These are phyloP conservation scores for Elachura formosa DNA, from an alignment of 2,113 vertebrate genomes.

Conservation along the genomic window DNA sequence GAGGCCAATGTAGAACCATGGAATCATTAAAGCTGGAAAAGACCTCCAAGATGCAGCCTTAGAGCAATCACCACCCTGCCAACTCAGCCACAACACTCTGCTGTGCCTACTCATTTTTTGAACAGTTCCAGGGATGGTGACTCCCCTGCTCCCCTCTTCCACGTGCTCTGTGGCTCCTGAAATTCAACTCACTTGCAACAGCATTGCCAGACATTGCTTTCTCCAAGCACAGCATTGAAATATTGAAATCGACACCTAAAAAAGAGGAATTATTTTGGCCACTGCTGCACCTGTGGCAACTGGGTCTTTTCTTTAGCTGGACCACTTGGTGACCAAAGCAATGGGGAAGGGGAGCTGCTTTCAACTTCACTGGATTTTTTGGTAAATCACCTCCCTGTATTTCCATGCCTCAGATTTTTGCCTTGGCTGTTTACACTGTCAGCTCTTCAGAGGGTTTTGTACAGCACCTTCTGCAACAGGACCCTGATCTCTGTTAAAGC, in stretches of 20 bases:
- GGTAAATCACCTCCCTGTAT: background rate
- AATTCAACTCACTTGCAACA: fast-evolving
- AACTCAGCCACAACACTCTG: background rate
- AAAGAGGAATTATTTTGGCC: background rate
- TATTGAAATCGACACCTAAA: background rate
- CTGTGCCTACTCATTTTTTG: background rate
- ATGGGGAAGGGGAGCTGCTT: background rate
- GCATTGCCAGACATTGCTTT: background rate
- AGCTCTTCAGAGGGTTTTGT: background rate
- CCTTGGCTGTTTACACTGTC: background rate
- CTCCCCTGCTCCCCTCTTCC: background rate
- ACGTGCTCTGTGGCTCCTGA: background rate
- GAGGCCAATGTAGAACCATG: background rate
- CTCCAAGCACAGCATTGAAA: background rate
- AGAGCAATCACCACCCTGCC: background rate
- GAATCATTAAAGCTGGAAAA: background rate
- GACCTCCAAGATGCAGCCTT: background rate
- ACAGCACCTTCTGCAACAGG: background rate
- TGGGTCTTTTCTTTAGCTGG: background rate
- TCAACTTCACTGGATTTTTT: background rate
- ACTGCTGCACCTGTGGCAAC: background rate
- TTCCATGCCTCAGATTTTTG: background rate
- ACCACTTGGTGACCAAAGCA: background rate
- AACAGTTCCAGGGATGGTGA: background rate
- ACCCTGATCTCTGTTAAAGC: background rate